Evolutionary conservation across 2,113 vertebrate species (phyloP).

Genomic region (Abramis brama): DNA sequence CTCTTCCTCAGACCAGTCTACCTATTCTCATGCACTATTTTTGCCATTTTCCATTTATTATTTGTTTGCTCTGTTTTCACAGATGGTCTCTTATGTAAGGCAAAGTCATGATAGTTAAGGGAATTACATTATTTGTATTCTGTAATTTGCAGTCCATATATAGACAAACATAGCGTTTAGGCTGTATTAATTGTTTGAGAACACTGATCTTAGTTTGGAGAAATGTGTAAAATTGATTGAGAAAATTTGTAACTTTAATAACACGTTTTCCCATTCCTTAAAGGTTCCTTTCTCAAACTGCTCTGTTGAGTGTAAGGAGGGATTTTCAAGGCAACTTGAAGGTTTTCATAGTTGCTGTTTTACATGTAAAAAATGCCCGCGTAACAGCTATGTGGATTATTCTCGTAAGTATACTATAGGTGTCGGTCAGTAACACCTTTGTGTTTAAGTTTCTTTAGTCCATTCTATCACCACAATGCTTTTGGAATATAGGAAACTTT

Average conservation of each 20-base stretch:
- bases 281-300: slow-evolving; percentile 57
- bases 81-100: too few species aligned
- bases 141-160: not conserved
- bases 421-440: not conserved
- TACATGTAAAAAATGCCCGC: slow-evolving; percentile 31
- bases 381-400: slow-evolving; percentile 43
- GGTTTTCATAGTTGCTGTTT: slow-evolving; percentile 49
- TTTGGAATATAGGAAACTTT: not conserved
- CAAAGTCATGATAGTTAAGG: too few species aligned
- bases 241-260: not conserved
- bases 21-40: not conserved
- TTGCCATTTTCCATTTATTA: too few species aligned
- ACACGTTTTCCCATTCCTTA: not conserved
- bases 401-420: slow-evolving; percentile 37
- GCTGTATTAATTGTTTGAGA: not conserved
- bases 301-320: slow-evolving; percentile 47
- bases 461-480: not conserved
- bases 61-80: too few species aligned
- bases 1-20: not conserved
- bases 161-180: not conserved
- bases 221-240: not conserved
- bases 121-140: not conserved
- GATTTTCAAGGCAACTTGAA: slow-evolving; percentile 27
- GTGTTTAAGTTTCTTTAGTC: not conserved
- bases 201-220: not conserved